Base-by-base conservation (phyloP, 2,113 vertebrate species). In the Podilymbus podiceps region DNA sequence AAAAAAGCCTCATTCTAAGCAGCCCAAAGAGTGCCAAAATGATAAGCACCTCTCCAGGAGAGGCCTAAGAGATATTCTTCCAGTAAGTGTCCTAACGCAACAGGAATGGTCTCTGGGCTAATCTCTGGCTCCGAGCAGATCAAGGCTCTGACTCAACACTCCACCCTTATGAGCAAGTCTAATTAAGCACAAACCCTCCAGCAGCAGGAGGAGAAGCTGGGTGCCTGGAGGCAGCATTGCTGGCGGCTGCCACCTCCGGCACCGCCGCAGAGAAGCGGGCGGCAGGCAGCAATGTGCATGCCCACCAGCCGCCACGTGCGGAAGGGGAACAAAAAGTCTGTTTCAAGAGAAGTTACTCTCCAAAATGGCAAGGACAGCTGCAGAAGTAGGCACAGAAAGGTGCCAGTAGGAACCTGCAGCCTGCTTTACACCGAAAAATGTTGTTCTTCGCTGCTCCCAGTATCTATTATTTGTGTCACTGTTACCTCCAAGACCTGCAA, bases 141-240 rank as follows among this genome's bases (percentile, higher is more conserved):
- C 38, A 86, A 66, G 60, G 67, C 93, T 87, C 85, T 95, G 77
- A 96, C 69, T 96, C 88, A 95, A 68, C 56, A 78, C 64, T 58
- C 88, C 6, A 58, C 82, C 75, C 95, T 78, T 42, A 68, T 8
- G 52, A 95, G 67, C 71, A 30, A 73, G 27, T 16, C 60, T 35
- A 67, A 93, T 73, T 44, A 92, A 90, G 60, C 80, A 60, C 52
- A 62, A 77, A 31, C 22, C 46, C 87, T 66, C 38, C 27, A 15
- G 77, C 85, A 50, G 85, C 33, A 19, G 69, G 60, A 31, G 22
- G 82, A 58, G 85, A 42, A 47, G 78, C 40, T 3, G 23, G 31
- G 62, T 52, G 77, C 77, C 91, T 1, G 3, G 15, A 83, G 94
- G 94, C 63, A 4, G n/a, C 2, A 0, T 23, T 85, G 79, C 81